Evolutionary conservation across 2,113 vertebrate species (phyloP), one percentile per base, ranked within the genome.

Genomic region (Sitta europaea): DNA sequence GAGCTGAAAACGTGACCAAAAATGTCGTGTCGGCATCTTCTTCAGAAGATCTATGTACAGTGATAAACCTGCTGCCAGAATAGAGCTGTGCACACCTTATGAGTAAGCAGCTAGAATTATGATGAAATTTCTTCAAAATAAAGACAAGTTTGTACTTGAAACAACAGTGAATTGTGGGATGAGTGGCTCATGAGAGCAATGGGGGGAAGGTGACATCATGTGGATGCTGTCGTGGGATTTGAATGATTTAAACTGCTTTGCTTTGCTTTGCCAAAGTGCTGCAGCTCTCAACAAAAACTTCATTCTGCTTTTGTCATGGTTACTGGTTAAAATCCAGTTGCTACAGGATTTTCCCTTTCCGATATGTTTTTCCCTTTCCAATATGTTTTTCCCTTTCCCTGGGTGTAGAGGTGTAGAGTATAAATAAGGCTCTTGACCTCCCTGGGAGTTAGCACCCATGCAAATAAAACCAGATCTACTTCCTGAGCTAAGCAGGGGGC

Each of bases 1-100:
- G 36, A 83, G 40, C 35, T 23, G 40, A 65, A 89, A 77, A 81
- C 0, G 1, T 63, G 47, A 74, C 36, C 70, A 38, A 67, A 90
- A 45, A 14, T 51, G 22, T 50, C 11, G 4, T 53, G 7, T n/a
- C 2, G 3, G n/a, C 0, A 0, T 36, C 65, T 9, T 72, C 40
- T 61, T 78, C 38, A 65, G 6, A 66, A 70, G 45, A 36, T 58
- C 35, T 79, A 3, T 3, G 15, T 72, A 76, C 11, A 11, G 35
- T 38, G 58, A 66, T 65, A 82, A 90, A 68, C 12, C 12, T 0
- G 0, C 45, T 79, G 77, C 53, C 27, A 68, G 43, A 28, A 47
- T 75, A 90, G 11, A 88, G 29, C 75, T 83, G 23, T 35, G 38
- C 51, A 90, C 8, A 1, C 61, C 1, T 2, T 65, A 31, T 7